A percentile compares a stretch with the other conserved stretches of the same genome.
These are phyloP conservation scores for Loris lydekkerianus DNA, from an alignment of 2,797 vertebrate genomes.

Conservation along the genomic window DNA sequence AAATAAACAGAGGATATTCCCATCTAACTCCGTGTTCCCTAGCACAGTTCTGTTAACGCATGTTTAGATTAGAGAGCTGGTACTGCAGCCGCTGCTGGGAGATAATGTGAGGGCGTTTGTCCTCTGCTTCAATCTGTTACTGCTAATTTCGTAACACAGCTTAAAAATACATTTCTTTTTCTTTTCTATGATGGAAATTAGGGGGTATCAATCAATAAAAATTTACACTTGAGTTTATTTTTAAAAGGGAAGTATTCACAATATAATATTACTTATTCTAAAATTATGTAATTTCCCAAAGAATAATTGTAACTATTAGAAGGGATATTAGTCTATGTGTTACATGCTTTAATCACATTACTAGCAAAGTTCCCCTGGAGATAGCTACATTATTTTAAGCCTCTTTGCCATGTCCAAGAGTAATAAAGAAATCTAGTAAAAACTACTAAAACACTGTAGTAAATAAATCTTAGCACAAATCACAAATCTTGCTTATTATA, in stretches of 20 bases:
- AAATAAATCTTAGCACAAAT: neutral
- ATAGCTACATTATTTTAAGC: neutral
- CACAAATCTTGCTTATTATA: neutral
- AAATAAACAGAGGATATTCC: neutral
- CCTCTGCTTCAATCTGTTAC: neutral
- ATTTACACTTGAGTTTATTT: neutral
- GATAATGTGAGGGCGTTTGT: neutral
- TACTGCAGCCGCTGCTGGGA: neutral
- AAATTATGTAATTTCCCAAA: slow-evolving; percentile 9
- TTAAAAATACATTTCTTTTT: neutral
- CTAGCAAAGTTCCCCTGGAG: neutral
- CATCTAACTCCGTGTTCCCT: neutral
- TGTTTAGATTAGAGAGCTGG: neutral
- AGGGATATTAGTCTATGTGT: neutral
- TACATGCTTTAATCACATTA: neutral
- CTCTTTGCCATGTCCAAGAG: neutral
- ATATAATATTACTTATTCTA: neutral
- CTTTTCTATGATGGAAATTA: neutral
- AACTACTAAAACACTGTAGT: neutral
- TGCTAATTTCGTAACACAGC: neutral
- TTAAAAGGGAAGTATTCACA: neutral
- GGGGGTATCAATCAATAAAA: neutral
- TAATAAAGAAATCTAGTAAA: neutral
- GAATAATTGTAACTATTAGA: neutral
- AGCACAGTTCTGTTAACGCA: neutral